A percentile compares a stretch with the other conserved stretches of the same genome.
phyloP scores from a whole-genome alignment of 2,888 invertebrate genomes.

The Odontomyia ornata region DNA sequence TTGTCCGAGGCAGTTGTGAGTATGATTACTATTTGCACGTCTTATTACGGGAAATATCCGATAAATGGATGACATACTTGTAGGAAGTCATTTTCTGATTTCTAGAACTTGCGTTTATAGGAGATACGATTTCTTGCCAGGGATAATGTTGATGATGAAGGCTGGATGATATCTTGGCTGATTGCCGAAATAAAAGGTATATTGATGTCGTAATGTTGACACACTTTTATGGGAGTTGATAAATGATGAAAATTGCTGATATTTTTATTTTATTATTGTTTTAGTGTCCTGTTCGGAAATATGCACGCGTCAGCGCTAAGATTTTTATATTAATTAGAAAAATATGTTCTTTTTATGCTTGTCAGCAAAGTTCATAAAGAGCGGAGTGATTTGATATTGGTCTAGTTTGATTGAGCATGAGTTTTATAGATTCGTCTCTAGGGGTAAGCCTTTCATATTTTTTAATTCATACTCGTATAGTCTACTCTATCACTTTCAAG shows the following conservation, averaged over 20 bases:
- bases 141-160: constrained; percentile 25
- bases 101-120: neutral
- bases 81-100: constrained; percentile 39
- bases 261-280: neutral
- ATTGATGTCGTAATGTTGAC: constrained; percentile 34
- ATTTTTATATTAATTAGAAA: too few relatives aligned
- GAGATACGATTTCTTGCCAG: constrained; percentile 6
- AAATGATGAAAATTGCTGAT: neutral
- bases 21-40: constrained; percentile 49
- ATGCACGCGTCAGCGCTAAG: neutral
- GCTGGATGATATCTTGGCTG: constrained; percentile 33
- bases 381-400: too few relatives aligned
- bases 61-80: constrained; percentile 33
- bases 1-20: constrained; percentile 42
- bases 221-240: neutral
- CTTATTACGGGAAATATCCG: constrained; percentile 42
- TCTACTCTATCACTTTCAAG: too few relatives aligned
- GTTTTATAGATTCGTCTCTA: too few relatives aligned
- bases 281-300: neutral
- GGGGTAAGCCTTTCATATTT: too few relatives aligned
- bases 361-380: too few relatives aligned
- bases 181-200: constrained; percentile 36
- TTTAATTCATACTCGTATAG: too few relatives aligned
- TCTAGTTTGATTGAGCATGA: too few relatives aligned
- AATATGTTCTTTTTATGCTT: too few relatives aligned